These are phyloP conservation scores for Tympanuchus pallidicinctus DNA, from an alignment of 2,113 vertebrate genomes.

Conservation along the genomic window DNA sequence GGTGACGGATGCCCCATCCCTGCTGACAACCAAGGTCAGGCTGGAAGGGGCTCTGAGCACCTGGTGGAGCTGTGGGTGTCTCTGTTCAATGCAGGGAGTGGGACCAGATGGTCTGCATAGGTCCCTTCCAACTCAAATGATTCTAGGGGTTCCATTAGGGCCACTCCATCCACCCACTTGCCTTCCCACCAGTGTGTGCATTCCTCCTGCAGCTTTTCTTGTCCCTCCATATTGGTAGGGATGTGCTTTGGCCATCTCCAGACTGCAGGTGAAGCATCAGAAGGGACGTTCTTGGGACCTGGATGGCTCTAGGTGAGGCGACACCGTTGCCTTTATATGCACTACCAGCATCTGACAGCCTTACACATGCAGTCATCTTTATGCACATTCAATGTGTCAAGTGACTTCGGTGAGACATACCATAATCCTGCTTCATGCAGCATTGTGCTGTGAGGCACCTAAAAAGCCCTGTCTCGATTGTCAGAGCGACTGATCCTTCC, in stretches of 20 bases:
- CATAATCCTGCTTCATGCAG: constrained; percentile 35
- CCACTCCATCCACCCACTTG: neutral
- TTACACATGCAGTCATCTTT: neutral
- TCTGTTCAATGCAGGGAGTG: no score
- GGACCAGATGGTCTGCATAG: no score
- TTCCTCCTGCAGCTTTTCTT: neutral
- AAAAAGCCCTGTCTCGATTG: neutral
- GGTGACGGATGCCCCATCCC: no score
- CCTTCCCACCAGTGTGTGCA: fast-evolving
- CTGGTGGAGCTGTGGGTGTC: no score
- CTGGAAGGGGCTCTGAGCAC: no score
- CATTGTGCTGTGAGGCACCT: constrained; percentile 11
- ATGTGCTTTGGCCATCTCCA: neutral
- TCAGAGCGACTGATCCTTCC: constrained; percentile 30
- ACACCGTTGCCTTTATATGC: fast-evolving
- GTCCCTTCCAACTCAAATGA: no score
- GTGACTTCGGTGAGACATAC: neutral
- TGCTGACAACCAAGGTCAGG: no score
- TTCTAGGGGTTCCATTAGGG: neutral
- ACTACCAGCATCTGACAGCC: neutral
- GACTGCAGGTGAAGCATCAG: neutral
- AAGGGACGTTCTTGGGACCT: neutral
- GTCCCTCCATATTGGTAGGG: fast-evolving
- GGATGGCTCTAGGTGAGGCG: neutral
- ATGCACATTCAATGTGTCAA: fast-evolving